These are phyloP conservation scores for Cepaea hortensis DNA, from an alignment of 2,888 invertebrate genomes.

Conservation along the genomic window DNA sequence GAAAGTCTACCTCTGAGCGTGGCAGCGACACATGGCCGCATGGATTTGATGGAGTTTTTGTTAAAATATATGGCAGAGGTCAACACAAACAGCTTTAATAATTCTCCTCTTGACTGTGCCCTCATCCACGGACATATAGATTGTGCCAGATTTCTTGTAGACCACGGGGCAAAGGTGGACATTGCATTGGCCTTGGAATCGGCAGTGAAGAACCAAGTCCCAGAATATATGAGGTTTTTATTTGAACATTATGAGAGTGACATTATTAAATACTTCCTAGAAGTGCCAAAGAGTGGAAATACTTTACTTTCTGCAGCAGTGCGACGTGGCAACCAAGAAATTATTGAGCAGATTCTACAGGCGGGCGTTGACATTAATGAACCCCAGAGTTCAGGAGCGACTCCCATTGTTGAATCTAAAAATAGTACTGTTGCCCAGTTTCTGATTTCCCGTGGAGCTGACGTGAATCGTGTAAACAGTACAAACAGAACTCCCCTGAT, in stretches of 20 bases:
- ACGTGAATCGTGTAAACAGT: background rate
- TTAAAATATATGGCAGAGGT: background rate
- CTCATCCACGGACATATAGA: background rate
- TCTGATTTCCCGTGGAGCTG: background rate
- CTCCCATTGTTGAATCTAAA: background rate
- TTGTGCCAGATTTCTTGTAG: background rate
- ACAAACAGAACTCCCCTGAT: too few species aligned
- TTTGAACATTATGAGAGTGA: background rate
- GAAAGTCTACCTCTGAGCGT: background rate
- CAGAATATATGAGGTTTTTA: background rate
- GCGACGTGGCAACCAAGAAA: background rate
- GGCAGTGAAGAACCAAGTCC: background rate
- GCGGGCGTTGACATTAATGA: background rate
- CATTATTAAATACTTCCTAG: background rate
- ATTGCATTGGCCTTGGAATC: background rate
- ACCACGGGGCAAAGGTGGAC: slow-evolving; percentile 8
- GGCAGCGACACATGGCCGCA: slow-evolving; percentile 8
- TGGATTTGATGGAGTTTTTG: slow-evolving; percentile 15
- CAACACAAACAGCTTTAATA: background rate
- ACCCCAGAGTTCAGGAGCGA: background rate
- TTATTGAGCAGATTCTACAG: background rate
- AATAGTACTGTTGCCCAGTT: background rate
- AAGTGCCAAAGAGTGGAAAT: background rate
- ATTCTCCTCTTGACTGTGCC: background rate
- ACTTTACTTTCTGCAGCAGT: background rate